Percentiles rank a stretch among this genome's conserved stretches.
phyloP scores from a whole-genome alignment of 2,113 vertebrate genomes.

The Spheniscus mendiculus region DNA sequence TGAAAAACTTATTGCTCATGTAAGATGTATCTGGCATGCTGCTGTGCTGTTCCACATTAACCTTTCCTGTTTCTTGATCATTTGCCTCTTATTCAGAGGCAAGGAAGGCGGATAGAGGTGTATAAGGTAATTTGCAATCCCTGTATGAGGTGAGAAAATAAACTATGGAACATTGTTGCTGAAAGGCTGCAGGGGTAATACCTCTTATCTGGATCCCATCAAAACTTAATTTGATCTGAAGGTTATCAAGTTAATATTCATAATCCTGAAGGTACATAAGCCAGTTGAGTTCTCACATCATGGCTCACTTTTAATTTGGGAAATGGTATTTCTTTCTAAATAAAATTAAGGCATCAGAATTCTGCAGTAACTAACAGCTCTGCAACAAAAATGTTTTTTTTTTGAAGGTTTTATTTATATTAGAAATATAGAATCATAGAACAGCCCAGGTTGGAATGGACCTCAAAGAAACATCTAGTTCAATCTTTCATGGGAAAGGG shows the following conservation, averaged over 20 bases:
- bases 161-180: rapidly evolving
- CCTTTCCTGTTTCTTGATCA: not conserved
- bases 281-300: not conserved
- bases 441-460: not conserved
- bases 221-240: not conserved
- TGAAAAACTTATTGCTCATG: not conserved
- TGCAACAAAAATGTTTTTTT: not conserved
- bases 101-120: not conserved
- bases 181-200: not conserved
- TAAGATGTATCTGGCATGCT: not conserved
- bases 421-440: not conserved
- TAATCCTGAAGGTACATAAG: not conserved
- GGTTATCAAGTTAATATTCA: not conserved
- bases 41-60: not conserved
- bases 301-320: not conserved
- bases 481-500: not conserved
- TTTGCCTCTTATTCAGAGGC: not conserved
- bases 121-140: not conserved
- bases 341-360: not conserved
- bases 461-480: not conserved
- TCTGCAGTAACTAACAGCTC: not conserved
- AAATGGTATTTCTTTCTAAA: not conserved
- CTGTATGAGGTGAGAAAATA: not conserved
- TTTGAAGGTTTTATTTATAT: not conserved
- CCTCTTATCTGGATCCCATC: not conserved